phyloP scores from a whole-genome alignment of 2,113 vertebrate species.

The Anas platyrhynchos region DNA sequence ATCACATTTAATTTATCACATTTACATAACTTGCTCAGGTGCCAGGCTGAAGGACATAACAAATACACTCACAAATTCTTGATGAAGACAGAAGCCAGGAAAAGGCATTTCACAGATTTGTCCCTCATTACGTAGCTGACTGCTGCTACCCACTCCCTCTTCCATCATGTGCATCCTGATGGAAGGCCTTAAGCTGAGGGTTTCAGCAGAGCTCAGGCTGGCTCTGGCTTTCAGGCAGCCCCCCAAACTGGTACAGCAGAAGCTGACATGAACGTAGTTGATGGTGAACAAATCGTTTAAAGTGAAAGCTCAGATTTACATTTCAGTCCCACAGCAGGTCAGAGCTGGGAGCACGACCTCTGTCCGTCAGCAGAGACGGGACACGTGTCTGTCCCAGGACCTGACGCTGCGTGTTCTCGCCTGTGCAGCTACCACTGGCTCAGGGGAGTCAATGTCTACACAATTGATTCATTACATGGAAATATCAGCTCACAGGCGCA shows the following conservation, averaged over 20 bases:
- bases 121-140: not conserved
- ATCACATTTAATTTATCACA: not conserved
- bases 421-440: not conserved
- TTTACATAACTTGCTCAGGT: not conserved
- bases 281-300: not conserved
- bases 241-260: not conserved
- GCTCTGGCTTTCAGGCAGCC: not conserved
- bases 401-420: not conserved
- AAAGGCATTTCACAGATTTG: not conserved
- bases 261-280: not conserved
- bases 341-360: not conserved
- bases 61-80: not conserved
- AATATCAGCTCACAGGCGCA: not conserved
- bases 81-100: not conserved
- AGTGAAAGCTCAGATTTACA: not conserved
- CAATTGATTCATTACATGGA: not conserved
- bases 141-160: too few relatives aligned
- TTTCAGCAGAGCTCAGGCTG: not conserved
- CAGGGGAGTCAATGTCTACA: not conserved
- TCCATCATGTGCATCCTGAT: rapidly evolving
- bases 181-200: not conserved
- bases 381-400: not conserved
- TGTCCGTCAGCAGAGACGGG: not conserved
- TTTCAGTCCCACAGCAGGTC: not conserved
- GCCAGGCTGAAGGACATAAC: not conserved